A percentile compares a stretch with the other conserved stretches of the same genome.
Conservation (phyloP, 2,888 invertebrate genomes). For the Gibbula magus region DNA sequence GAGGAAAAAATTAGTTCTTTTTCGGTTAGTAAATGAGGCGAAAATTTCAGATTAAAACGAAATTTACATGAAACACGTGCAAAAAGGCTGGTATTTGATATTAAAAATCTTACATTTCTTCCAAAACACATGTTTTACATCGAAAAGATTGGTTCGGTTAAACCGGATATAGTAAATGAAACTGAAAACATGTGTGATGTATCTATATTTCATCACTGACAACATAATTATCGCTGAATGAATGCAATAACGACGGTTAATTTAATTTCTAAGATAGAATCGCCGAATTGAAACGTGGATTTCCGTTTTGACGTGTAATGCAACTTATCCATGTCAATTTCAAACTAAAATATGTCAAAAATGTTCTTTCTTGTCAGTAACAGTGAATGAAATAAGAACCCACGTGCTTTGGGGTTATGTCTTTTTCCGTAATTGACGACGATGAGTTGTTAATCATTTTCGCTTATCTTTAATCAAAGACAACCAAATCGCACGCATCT, state of each 20-base stretch:
- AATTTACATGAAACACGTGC: too few species aligned
- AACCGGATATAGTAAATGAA: background rate
- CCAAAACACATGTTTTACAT: too few species aligned
- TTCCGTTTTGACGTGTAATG: background rate
- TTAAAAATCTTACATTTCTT: too few species aligned
- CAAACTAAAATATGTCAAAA: background rate
- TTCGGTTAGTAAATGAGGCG: too few species aligned
- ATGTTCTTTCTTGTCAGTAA: background rate
- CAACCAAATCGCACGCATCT: background rate
- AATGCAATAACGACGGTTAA: background rate
- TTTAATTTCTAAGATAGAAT: background rate
- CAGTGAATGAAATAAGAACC: constrained; percentile 1
- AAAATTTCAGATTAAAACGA: too few species aligned
- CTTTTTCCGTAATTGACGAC: constrained; percentile 12
- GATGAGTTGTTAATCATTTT: constrained; percentile 19
- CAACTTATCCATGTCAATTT: background rate
- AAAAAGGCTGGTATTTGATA: too few species aligned
- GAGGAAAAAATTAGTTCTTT: too few species aligned
- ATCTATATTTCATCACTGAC: background rate
- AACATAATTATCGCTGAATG: background rate
- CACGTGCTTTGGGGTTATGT: background rate
- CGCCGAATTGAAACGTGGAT: background rate
- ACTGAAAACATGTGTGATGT: background rate
- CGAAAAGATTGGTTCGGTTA: too few species aligned
- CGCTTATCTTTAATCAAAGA: constrained; percentile 21